Evolutionary conservation across 2,888 invertebrate genomes (phyloP).

Genomic region (Tachina lurida): DNA sequence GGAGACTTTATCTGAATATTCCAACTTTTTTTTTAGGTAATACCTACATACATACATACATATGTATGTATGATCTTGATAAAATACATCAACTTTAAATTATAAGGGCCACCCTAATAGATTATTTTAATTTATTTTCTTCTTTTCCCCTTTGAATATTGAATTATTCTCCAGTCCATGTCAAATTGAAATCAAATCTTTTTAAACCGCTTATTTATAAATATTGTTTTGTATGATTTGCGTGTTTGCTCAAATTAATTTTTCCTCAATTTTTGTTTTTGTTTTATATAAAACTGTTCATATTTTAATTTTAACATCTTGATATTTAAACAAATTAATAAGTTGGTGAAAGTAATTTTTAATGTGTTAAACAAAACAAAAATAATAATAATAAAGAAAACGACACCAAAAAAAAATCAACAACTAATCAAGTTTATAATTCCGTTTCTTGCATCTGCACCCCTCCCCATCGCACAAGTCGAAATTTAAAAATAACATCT

Average conservation of each 20-base stretch:
- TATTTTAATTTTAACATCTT: constrained; percentile 20
- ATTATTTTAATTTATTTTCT: background rate
- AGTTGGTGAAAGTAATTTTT: constrained; percentile 67
- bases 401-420: constrained; percentile 14
- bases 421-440: constrained; percentile 60
- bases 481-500: constrained; percentile 58
- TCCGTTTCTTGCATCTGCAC: constrained; percentile 7
- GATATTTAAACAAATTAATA: constrained; percentile 44
- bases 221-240: background rate
- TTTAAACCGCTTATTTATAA: background rate
- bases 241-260: constrained; percentile 15
- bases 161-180: background rate
- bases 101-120: too few species aligned
- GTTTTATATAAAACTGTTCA: constrained; percentile 13
- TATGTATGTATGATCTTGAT: background rate
- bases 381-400: constrained; percentile 12
- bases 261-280: background rate
- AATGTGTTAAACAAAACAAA: constrained; percentile 52
- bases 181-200: background rate
- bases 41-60: too few species aligned
- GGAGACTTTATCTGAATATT: background rate
- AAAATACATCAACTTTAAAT: too few species aligned
- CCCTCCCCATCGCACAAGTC: constrained; percentile 14
- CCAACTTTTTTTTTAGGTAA: too few species aligned
- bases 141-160: background rate